Conservation (phyloP, 2,113 vertebrate genomes). For the Hippocampus zosterae region DNA sequence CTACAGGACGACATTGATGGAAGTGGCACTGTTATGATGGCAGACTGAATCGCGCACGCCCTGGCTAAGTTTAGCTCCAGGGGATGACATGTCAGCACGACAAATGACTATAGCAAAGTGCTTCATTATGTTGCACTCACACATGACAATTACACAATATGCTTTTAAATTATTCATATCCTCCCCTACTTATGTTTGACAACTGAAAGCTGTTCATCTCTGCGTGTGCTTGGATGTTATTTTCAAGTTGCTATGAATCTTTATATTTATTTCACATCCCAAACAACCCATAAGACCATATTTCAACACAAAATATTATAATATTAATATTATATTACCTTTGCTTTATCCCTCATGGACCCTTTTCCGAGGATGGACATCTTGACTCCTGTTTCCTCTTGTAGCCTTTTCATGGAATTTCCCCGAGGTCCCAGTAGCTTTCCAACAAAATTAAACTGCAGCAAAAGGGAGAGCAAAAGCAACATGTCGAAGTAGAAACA, state of each 20-base stretch:
- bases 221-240: slow-evolving; percentile 32
- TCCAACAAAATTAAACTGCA: slow-evolving; percentile 98
- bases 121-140: slow-evolving; percentile 56
- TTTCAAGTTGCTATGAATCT: slow-evolving; percentile 32
- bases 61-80: slow-evolving; percentile 46
- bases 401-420: slow-evolving; percentile 98
- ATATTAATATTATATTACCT: slow-evolving; percentile 83
- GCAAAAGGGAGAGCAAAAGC: slow-evolving; percentile 45
- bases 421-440: slow-evolving; percentile 98
- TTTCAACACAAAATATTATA: slow-evolving; percentile 38
- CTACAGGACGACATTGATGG: slow-evolving; percentile 32
- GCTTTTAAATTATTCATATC: slow-evolving; percentile 39
- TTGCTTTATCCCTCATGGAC: slow-evolving; percentile 98
- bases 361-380: slow-evolving; percentile 99
- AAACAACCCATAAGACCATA: slow-evolving; percentile 9
- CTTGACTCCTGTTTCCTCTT: slow-evolving; percentile 98
- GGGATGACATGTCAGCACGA: slow-evolving; percentile 59
- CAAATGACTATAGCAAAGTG: slow-evolving; percentile 52
- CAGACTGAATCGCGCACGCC: slow-evolving; percentile 47
- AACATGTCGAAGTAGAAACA: slow-evolving; percentile 22
- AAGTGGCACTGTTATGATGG: slow-evolving; percentile 30
- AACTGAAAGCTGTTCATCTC: slow-evolving; percentile 41
- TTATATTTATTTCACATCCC: slow-evolving; percentile 14
- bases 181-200: slow-evolving; percentile 44
- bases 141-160: slow-evolving; percentile 55